Evolutionary conservation across 2,797 vertebrate species (phyloP), one percentile per base, ranked within the genome.

Genomic region (Lepus townsendii): DNA sequence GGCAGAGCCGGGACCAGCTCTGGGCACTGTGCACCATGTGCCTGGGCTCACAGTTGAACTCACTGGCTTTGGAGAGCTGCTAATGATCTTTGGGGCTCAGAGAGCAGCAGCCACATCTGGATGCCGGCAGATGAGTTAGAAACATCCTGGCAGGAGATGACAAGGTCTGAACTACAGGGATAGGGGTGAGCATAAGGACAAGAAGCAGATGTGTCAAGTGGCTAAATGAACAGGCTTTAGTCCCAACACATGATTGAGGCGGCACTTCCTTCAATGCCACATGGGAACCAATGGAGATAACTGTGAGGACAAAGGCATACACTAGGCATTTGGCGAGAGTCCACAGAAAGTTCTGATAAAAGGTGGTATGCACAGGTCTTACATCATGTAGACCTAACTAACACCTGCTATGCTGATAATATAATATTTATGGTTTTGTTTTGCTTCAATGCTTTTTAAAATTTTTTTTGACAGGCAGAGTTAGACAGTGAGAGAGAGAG

Each of bases 301-400:
- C 54, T 16, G 11, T 1, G 24, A 83, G 42, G 35, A 42, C 19
- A 11, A 5, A 47, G 24, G 27, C 2, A 4, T 24, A 1, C 16
- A 12, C 17, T 1, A 38, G 35, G 19, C 0, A 17, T 20, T 9
- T 0, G 20, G 24, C 78, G 9, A 27, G 60, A 9, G 77, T 32
- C 30, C 10, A 9, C 7, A 26, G 12, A 50, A 20, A 52, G 19
- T 32, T 9, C 76, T 57, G 20, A 35, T 2, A 10, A 38, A 12
- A 6, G 22, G 26, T 0, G 20, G 24, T 0, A 2, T 0, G 0
- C 0, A 1, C 22, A n/a, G n/a, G 42, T 10, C 5, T 11, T 2
- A 22, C 0, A n/a, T 9, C 10, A 7, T 9, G 7, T 57, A 9
- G 9, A 32, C 38, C 1, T 0, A 1, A 5, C 38, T 26, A 19